These are phyloP conservation scores for Magallana nippona DNA, from an alignment of 2,888 invertebrate genomes.

Conservation along the genomic window DNA sequence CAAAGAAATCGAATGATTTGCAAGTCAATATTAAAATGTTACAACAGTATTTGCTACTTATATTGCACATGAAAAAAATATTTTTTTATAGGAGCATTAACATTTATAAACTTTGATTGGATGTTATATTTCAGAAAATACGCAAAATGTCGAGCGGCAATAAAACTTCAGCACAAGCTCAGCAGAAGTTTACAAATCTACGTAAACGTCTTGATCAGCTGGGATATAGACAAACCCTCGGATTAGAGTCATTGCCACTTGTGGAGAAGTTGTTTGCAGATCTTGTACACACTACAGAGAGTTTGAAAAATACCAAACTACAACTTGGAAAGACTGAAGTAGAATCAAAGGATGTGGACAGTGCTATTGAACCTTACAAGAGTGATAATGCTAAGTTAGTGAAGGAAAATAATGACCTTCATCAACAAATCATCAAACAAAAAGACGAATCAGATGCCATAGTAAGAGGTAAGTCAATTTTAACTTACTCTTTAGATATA, in stretches of 20 bases:
- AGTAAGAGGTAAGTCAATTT: conserved; percentile 71
- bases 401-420: conserved; percentile 80
- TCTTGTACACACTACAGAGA: conserved; percentile 92
- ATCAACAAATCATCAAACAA: conserved; percentile 76
- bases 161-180: conserved; percentile 68
- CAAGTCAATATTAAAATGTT: too few relatives aligned
- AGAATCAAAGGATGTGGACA: conserved; percentile 64
- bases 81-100: too few relatives aligned
- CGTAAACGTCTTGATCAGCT: conserved; percentile 89
- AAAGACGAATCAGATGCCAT: conserved; percentile 75
- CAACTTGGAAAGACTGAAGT: conserved; percentile 67
- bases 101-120: too few relatives aligned
- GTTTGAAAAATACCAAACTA: conserved; percentile 90
- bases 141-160: conserved; percentile 54
- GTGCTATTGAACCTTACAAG: conserved; percentile 77
- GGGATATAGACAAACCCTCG: conserved; percentile 89
- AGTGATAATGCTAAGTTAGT: conserved; percentile 80
- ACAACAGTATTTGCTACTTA: too few relatives aligned
- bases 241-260: conserved; percentile 87
- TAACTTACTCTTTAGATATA: too few relatives aligned
- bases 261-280: conserved; percentile 91
- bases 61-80: too few relatives aligned
- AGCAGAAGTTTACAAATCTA: conserved; percentile 81
- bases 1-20: too few relatives aligned
- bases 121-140: too few relatives aligned